Base-by-base conservation (phyloP, 2,797 vertebrate species). In the Ctenopoma multispine region DNA sequence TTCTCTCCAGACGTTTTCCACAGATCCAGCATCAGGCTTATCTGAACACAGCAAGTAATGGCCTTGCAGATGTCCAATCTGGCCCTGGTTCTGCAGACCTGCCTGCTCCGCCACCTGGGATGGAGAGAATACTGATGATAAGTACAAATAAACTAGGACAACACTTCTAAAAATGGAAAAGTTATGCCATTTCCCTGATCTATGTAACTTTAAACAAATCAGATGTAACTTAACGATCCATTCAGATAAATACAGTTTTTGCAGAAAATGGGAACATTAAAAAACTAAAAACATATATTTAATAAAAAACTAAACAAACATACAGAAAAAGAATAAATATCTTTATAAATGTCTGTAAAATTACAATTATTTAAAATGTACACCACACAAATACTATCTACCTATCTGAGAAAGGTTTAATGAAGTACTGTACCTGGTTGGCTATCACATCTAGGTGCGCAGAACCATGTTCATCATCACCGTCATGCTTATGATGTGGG, bases 41-140 rank as follows among this genome's bases (percentile, higher is more conserved):
- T 55, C 11, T 12, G 90, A 87, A 72, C 94, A 96, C 71, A 99
- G 89, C 68, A 99, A 90, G 89, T 97, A 99, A 88, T 97, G 97
- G 14, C 96, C 97, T 57, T 80, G 92, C 21, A 99, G 94, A 80
- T 99, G 95, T 49, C 98, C 98, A 0, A 99, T 95, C 69, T 97
- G 97, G 8, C 98, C 98, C 2, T 89, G 84, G 80, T 95, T 99
- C 89, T 96, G 90, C 74, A 99, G 91, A 1, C 97, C 96, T 0
- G 94, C 94, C 0, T 94, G 85, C 55, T 41, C 84, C 0, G 97
- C 97, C 85, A 99, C 89, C 65, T 92, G 85, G 4, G 91, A 94
- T 29, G 51, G 75, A 62, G 6, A 74, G 11, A 61, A 70, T 24
- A 29, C 8, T 20, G 50, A 47, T 55, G 17, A 63, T 29, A 3